phyloP scores from a whole-genome alignment of 2,797 vertebrate species.

The Lophius americanus region DNA sequence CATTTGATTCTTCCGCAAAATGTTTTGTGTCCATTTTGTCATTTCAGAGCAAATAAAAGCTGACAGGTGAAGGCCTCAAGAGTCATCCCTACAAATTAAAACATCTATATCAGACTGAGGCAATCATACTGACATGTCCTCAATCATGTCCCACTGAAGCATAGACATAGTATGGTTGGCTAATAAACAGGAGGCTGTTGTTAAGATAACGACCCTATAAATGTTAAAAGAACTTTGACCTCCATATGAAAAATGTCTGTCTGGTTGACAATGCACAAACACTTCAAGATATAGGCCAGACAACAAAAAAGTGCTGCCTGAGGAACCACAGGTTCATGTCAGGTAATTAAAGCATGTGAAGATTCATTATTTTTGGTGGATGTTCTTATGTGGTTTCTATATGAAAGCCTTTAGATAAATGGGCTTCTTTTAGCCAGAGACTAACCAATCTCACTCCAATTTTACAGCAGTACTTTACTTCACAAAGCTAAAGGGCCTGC shows the following conservation, averaged over 20 bases:
- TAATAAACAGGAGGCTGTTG: slow-evolving; percentile 42
- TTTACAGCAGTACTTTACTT: neutral
- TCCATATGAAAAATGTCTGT: slow-evolving; percentile 45
- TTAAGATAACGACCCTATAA: slow-evolving; percentile 42
- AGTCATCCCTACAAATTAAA: slow-evolving; percentile 9
- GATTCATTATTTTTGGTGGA: neutral
- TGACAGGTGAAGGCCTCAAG: slow-evolving; percentile 6
- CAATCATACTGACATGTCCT: slow-evolving; percentile 18
- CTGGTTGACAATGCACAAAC: slow-evolving; percentile 41
- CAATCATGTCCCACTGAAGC: slow-evolving; percentile 11
- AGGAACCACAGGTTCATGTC: slow-evolving; percentile 21
- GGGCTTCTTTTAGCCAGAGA: neutral
- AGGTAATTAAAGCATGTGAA: slow-evolving; percentile 24
- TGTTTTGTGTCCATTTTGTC: neutral
- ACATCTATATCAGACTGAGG: slow-evolving; percentile 30
- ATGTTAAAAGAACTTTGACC: slow-evolving; percentile 54
- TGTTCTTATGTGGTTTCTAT: slow-evolving; percentile 2
- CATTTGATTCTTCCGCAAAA: neutral
- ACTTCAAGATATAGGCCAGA: slow-evolving; percentile 17
- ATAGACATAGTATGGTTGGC: slow-evolving; percentile 9
- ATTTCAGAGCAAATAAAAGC: slow-evolving; percentile 20
- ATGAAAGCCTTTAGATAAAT: neutral
- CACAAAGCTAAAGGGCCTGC: neutral
- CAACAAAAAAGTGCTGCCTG: slow-evolving; percentile 5
- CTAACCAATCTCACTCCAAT: neutral